Evolutionary conservation across 2,797 vertebrate genomes (phyloP).

Genomic region (Xenentodon cancila): DNA sequence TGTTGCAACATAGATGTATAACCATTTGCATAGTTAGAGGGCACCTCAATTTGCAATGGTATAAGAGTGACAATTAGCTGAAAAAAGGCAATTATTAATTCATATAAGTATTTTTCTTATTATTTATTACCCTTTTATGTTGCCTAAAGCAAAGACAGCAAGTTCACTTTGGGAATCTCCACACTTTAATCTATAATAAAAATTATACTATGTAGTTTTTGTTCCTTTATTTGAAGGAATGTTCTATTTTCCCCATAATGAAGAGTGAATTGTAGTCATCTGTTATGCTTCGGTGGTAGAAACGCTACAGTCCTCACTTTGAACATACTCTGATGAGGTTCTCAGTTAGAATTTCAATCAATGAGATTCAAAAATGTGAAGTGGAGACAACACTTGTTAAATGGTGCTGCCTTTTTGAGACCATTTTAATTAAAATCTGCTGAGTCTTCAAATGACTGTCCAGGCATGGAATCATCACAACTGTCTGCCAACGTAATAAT

Average conservation of each 20-base stretch:
- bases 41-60: neutral
- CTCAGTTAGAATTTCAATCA: constrained; percentile 9
- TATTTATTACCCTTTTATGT: neutral
- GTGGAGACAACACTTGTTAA: constrained; percentile 16
- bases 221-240: neutral
- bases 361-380: constrained; percentile 8
- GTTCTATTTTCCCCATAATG: neutral
- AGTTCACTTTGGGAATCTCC: neutral
- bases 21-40: neutral
- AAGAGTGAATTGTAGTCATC: constrained; percentile 3
- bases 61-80: neutral
- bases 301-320: neutral
- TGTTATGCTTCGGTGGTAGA: constrained; percentile 1
- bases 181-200: too few species aligned
- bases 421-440: constrained; percentile 7
- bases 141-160: neutral
- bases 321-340: constrained; percentile 4
- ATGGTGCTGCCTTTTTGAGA: neutral
- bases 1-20: neutral
- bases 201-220: too few species aligned
- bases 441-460: constrained; percentile 8
- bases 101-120: neutral
- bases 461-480: constrained; percentile 4
- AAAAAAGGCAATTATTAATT: neutral
- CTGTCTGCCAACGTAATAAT: neutral